These are phyloP conservation scores for Equus quagga DNA, from an alignment of 2,113 vertebrate species.

Conservation along the genomic window DNA sequence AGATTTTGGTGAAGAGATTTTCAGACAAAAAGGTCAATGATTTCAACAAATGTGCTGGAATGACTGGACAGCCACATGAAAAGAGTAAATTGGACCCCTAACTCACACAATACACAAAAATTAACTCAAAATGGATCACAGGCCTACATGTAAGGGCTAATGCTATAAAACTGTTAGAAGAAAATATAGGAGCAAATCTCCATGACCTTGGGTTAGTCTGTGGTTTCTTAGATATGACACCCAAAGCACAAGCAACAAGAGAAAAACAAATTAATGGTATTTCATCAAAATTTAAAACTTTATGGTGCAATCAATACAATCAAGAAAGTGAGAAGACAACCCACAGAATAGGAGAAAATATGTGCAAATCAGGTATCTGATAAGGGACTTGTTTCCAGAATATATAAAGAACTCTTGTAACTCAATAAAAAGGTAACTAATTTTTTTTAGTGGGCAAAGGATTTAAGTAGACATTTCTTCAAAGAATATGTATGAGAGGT, in stretches of 20 bases:
- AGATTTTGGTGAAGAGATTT: not conserved
- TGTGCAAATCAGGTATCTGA: not conserved
- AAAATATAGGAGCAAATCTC: not conserved
- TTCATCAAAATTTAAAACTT: not conserved
- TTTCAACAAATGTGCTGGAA: not conserved
- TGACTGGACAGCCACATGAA: not conserved
- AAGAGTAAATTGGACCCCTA: not conserved
- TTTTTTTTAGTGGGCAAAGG: not conserved
- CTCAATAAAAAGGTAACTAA: not conserved
- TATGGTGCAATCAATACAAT: not conserved
- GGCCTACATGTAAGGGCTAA: not conserved
- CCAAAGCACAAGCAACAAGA: not conserved
- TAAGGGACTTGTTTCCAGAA: not conserved
- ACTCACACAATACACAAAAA: not conserved
- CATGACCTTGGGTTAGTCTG: not conserved
- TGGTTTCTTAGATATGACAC: not conserved
- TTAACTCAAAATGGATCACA: not conserved
- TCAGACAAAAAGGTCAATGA: not conserved
- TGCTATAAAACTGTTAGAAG: not conserved
- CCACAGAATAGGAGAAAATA: slow-evolving; percentile 7
- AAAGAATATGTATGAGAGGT: not conserved
- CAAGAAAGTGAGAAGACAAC: not conserved
- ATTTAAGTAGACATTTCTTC: slow-evolving; percentile 27
- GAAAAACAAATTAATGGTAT: not conserved
- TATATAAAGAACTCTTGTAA: not conserved